These are phyloP conservation scores for Rhabdornis inornatus DNA, from an alignment of 2,113 vertebrate species.

Conservation along the genomic window DNA sequence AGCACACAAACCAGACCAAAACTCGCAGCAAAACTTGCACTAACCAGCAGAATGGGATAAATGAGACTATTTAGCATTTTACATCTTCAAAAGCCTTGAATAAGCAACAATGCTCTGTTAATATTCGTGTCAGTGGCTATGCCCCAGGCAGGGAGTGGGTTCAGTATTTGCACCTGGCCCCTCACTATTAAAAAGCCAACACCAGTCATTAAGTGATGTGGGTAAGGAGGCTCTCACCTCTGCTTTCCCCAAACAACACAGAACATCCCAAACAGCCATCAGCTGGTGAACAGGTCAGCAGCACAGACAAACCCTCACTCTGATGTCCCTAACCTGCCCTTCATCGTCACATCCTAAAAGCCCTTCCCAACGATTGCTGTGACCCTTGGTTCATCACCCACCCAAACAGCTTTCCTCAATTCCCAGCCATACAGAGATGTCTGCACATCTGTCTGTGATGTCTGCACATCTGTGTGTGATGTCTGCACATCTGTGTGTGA, in stretches of 20 bases:
- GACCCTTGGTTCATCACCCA: background rate
- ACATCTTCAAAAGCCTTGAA: background rate
- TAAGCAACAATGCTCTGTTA: background rate
- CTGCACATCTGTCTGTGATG: too few species aligned
- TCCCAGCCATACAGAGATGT: background rate
- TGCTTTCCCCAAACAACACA: background rate
- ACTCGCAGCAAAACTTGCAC: background rate
- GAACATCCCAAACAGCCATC: background rate
- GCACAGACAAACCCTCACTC: background rate
- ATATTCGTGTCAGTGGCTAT: background rate
- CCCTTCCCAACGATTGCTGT: conserved; percentile 54
- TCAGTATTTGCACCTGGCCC: background rate
- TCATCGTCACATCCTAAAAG: conserved; percentile 57
- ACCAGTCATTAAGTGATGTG: background rate
- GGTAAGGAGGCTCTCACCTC: background rate
- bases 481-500: too few species aligned
- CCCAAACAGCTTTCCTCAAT: background rate
- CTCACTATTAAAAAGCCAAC: rapidly evolving
- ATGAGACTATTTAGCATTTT: background rate
- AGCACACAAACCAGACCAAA: background rate
- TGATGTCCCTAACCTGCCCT: conserved; percentile 40
- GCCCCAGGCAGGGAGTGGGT: background rate
- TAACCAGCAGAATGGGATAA: background rate
- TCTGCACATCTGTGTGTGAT: too few species aligned
- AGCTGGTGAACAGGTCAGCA: background rate